Conservation (phyloP, 2,113 vertebrate genomes). For the Epinephelus lanceolatus region DNA sequence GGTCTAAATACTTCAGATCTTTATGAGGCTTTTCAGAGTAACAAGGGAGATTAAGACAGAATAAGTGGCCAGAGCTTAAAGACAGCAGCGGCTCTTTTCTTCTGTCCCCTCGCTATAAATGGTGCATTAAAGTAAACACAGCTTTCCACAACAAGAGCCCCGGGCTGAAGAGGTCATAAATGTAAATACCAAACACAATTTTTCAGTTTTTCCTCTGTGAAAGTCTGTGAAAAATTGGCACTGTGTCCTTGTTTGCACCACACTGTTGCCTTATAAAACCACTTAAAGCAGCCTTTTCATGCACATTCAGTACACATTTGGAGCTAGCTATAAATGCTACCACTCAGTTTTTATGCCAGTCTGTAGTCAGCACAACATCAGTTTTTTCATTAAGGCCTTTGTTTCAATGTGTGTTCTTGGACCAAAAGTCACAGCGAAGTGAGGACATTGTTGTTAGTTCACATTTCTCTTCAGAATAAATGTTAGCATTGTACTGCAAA, state of each 20-base stretch:
- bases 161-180: constrained; percentile 23
- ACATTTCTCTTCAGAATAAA: neutral
- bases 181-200: constrained; percentile 25
- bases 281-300: constrained; percentile 15
- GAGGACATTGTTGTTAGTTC: neutral
- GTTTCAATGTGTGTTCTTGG: neutral
- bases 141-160: constrained; percentile 16
- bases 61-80: constrained; percentile 38
- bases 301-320: neutral
- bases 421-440: neutral
- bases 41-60: constrained; percentile 45
- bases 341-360: neutral
- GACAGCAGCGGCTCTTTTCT: constrained; percentile 11
- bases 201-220: constrained; percentile 18
- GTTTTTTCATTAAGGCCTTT: neutral
- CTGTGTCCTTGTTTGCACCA: constrained; percentile 22
- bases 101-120: constrained; percentile 14
- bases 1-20: constrained; percentile 30
- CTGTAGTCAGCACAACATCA: neutral
- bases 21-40: constrained; percentile 35
- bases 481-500: no score
- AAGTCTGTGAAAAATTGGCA: neutral
- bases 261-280: constrained; percentile 17
- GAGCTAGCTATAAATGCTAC: neutral
- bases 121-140: constrained; percentile 52